Conservation (phyloP, 92 coral and sea anemone species). For the Zoanthus sansibaricus region DNA sequence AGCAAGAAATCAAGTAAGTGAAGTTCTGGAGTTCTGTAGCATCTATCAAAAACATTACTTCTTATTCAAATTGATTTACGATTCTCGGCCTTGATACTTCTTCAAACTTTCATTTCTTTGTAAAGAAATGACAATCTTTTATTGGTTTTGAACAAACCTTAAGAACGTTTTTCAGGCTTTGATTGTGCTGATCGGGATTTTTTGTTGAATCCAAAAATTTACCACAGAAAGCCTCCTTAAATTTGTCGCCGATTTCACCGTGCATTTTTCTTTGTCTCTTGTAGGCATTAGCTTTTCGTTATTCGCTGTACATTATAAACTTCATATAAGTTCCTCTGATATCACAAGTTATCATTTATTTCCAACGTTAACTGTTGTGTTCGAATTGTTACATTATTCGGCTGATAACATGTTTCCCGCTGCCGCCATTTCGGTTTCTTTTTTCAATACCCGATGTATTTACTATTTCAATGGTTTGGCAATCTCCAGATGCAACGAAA, state of each 20-base stretch:
- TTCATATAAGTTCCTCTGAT: too few species aligned
- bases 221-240: too few species aligned
- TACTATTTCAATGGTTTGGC: not conserved
- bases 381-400: not conserved
- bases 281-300: too few species aligned
- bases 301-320: too few species aligned
- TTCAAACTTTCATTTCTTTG: not conserved
- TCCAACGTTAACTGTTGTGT: not conserved
- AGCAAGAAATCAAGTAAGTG: constrained; percentile 19
- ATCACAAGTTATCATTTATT: too few species aligned
- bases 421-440: not conserved
- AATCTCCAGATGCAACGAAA: not conserved
- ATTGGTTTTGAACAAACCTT: not conserved
- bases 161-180: not conserved
- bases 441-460: not conserved
- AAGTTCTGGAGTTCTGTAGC: not conserved
- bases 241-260: too few species aligned
- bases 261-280: too few species aligned
- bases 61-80: not conserved
- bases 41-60: constrained; percentile 7
- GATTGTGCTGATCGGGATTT: not conserved
- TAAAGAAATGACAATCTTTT: not conserved
- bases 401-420: not conserved
- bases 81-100: not conserved
- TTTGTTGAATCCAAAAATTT: not conserved